Evolutionary conservation across 2,888 invertebrate genomes (phyloP), one percentile per base, ranked within the genome.

Genomic region (Athalia circularis): DNA sequence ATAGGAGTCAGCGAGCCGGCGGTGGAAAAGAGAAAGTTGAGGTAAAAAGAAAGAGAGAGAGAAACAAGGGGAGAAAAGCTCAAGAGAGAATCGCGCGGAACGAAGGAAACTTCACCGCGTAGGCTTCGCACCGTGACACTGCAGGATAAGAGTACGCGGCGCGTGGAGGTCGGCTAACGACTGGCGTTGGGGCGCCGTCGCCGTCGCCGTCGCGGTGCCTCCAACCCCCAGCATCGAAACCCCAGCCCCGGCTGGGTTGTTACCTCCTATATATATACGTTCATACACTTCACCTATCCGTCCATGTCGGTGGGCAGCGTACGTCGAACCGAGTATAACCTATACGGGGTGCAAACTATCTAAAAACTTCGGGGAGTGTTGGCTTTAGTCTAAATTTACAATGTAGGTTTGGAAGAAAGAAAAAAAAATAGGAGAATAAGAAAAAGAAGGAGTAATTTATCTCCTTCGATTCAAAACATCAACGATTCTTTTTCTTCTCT

Each of bases 131-230:
- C 15, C 59, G 70, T 70, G 70, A 70, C 57, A 57, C 57, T 45
- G 45, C 29, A 29, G 29, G 48, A 62, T 47, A n/a, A 15, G 75
- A 86, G 84, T 87, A 84, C 87, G 86, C 86, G 86, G 83, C 86
- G 86, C 85, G 85, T 85, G 86, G 86, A 88, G 90, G 88, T 88
- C 88, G 87, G 86, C 83, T 87, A 85, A 85, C 88, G 88, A 90
- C 90, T 90, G 89, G 88, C 88, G 89, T 87, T 88, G 88, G 88
- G 90, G 89, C 87, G 87, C 88, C 88, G 88, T 88, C 89, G 89
- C 88, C 88, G 88, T 88, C 89, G 88, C 61, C 68, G 70, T 59
- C 70, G 70, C 70, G 70, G 57, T 70, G 70, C 70, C 52, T 52
- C 11, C 52, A 29, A 29, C 29, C 29, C 29, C 29, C 29, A 29